Percentiles rank a stretch among this genome's conserved stretches.
Evolutionary conservation across 1,140 invertebrate species (phyloP).

Genomic region (Oryzaephilus surinamensis): DNA sequence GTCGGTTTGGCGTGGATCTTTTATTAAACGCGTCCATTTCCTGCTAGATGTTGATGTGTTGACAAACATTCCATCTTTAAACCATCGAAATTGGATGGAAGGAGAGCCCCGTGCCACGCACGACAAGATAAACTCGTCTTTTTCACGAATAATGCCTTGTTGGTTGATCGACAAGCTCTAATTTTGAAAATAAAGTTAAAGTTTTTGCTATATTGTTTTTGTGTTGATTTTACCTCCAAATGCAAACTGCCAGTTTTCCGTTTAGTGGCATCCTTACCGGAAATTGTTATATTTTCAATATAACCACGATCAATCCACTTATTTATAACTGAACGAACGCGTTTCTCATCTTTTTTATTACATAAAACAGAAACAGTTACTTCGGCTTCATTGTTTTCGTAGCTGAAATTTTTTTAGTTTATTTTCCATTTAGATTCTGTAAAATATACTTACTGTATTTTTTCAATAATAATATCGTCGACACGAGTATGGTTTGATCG

Average conservation of each 20-base stretch:
- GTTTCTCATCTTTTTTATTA: conserved; percentile 46
- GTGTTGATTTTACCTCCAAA: too few species aligned
- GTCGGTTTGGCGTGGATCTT: conserved; percentile 38
- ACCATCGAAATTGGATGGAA: conserved; percentile 64
- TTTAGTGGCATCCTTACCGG: conserved; percentile 27
- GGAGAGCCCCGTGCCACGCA: conserved; percentile 66
- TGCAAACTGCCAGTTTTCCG: conserved; percentile 16
- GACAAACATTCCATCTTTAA: conserved; percentile 63
- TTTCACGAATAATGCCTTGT: conserved; percentile 53
- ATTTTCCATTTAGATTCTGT: background rate
- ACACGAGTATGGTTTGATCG: too few species aligned
- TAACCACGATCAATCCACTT: conserved; percentile 50
- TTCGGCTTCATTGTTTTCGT: conserved; percentile 34
- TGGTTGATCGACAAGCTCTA: conserved; percentile 53
- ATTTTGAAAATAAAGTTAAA: conserved; percentile 27
- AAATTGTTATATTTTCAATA: conserved; percentile 51
- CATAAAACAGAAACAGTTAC: conserved; percentile 53
- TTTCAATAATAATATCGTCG: conserved; percentile 6
- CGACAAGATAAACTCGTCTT: conserved; percentile 62
- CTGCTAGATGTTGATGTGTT: conserved; percentile 48
- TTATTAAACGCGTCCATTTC: conserved; percentile 48
- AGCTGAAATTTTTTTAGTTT: too few species aligned
- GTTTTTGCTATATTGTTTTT: too few species aligned
- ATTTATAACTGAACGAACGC: conserved; percentile 48
- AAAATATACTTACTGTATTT: conserved; percentile 10